Percentiles rank a stretch among this genome's conserved stretches.
These are phyloP conservation scores for Entomyzon cyanotis DNA, from an alignment of 2,113 vertebrate species.

Conservation along the genomic window DNA sequence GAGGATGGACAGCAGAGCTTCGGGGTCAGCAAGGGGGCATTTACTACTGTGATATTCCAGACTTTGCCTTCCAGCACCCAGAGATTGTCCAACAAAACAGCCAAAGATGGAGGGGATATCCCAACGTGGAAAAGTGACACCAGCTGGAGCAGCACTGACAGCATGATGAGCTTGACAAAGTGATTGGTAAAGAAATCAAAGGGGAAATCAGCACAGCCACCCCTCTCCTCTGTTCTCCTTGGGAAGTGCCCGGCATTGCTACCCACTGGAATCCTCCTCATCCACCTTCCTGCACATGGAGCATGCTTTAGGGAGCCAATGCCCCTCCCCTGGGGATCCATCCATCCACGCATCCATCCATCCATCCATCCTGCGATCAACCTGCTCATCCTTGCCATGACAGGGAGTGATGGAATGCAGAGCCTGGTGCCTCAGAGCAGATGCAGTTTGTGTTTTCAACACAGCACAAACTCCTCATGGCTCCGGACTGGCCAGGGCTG, in stretches of 20 bases:
- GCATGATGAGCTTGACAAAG: neutral
- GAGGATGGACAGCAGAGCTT: neutral
- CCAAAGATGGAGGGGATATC: neutral
- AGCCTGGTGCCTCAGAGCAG: neutral
- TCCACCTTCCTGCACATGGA: too few species aligned
- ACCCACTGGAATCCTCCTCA: neutral
- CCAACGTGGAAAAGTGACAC: fast-evolving
- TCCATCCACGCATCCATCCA: neutral
- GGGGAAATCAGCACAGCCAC: neutral
- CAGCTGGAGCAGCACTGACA: neutral
- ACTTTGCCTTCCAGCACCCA: neutral
- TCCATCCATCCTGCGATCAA: neutral
- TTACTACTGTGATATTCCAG: neutral
- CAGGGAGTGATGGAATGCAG: neutral
- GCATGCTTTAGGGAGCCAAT: neutral
- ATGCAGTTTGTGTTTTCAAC: neutral
- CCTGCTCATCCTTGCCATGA: neutral
- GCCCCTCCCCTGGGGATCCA: neutral
- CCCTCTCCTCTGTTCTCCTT: neutral
- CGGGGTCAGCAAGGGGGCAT: neutral
- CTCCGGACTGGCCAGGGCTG: fast-evolving
- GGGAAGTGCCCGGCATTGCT: neutral
- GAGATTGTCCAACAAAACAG: neutral
- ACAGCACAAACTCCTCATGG: neutral
- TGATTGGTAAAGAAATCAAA: neutral